Base-by-base conservation (phyloP, 2,888 invertebrate genomes). In the Malthinus flaveolus region DNA sequence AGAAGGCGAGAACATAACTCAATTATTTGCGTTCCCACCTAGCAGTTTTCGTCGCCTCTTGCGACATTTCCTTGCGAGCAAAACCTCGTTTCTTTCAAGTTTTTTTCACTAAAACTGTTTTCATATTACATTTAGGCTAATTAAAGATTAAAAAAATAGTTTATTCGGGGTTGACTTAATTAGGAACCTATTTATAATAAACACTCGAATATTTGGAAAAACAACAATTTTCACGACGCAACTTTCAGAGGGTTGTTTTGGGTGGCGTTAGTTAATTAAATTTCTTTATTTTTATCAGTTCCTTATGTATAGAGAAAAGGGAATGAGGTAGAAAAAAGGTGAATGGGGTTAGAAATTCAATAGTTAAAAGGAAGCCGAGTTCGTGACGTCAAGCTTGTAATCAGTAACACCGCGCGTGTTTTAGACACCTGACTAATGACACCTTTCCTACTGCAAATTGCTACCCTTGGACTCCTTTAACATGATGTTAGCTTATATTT, bases 381-480 rank as follows among this genome's bases (percentile, higher is more conserved):
- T 53, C 47, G 54, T 53, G 61, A 61, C 61, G 54, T 57, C 61
- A 52, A 46, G 60, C 60, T 62, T 63, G 64, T 71, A 70, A 72
- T 68, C 68, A 70, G 68, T 63, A 62, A 65, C 69, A 73, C 71
- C 74, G 74, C 78, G 75, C 75, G 76, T 78, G 78, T 75, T 70
- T 69, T 67, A 75, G 78, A 78, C 78, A 78, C 76, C 73, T 73
- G 75, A 78, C 78, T 79, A 79, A 78, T 78, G 78, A 78, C 75
- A 72, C 72, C 75, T 74, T 76, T 76, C 76, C 76, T 73, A 70
- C 71, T 72, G 73, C 73, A 76, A 77, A 77, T 76, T 75, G 75
- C 60, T 51, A 61, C 51, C 48, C 56, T 42, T 61, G 56, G 56
- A 61, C 52, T 55, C 53, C 60, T 61, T 61, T 56, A 55, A 59